phyloP scores from a whole-genome alignment of 2,888 invertebrate genomes.

The Thymelicus acteon region DNA sequence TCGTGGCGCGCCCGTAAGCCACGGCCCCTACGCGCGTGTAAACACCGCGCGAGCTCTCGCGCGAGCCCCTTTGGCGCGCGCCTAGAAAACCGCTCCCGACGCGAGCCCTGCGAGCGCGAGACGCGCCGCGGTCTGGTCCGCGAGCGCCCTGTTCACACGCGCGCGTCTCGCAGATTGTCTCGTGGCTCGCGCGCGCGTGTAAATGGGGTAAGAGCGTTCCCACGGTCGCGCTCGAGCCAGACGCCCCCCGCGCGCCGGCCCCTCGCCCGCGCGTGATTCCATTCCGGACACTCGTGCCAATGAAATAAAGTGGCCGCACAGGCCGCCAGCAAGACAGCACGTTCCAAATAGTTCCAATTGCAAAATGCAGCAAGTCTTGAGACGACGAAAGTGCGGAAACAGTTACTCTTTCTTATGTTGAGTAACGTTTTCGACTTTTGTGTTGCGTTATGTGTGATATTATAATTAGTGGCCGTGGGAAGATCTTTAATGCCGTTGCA shows the following conservation, averaged over 20 bases:
- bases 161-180: no score
- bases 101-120: no score
- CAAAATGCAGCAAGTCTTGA: conserved; percentile 69
- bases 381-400: conserved; percentile 73
- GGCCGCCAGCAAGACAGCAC: conserved; percentile 52
- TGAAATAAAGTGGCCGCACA: conserved; percentile 79
- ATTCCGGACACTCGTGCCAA: conserved; percentile 76
- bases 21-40: no score
- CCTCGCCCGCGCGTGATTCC: conserved; percentile 61
- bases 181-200: no score
- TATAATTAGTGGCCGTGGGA: conserved; percentile 1
- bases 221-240: conserved; percentile 76
- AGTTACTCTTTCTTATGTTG: conserved; percentile 50
- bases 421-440: conserved; percentile 13
- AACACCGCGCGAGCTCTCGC: no score
- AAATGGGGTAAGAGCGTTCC: no score
- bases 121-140: no score
- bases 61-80: no score
- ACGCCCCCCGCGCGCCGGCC: conserved; percentile 51
- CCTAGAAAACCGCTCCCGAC: no score
- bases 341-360: conserved; percentile 63
- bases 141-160: no score
- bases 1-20: no score
- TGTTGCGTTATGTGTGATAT: conserved; percentile 21
- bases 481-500: background rate